Evolutionary conservation across 2,113 vertebrate genomes (phyloP).

Genomic region (Pontoporia blainvillei): DNA sequence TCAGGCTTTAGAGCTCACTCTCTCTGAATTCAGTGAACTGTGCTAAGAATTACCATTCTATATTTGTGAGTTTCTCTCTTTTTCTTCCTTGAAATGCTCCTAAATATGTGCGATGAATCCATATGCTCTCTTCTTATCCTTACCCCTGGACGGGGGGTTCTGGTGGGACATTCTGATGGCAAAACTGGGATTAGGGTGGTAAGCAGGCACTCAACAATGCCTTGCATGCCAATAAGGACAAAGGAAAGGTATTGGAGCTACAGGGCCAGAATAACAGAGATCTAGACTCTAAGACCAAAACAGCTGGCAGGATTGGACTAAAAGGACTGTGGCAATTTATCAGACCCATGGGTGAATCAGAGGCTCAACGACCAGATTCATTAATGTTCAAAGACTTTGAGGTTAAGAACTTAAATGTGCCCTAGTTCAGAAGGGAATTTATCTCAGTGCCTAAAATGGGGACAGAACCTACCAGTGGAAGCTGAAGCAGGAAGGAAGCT

Average conservation of each 20-base stretch:
- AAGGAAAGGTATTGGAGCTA: background rate
- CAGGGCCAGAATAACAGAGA: background rate
- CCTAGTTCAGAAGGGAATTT: background rate
- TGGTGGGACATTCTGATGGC: background rate
- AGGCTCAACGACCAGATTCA: background rate
- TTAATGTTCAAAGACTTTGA: background rate
- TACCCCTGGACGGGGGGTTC: background rate
- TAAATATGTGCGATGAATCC: background rate
- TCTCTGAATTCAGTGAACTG: background rate
- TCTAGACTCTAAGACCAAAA: background rate
- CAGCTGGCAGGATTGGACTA: background rate
- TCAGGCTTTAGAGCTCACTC: background rate
- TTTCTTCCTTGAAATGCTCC: background rate
- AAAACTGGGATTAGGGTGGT: background rate
- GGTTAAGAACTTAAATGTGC: background rate
- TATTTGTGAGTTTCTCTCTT: background rate
- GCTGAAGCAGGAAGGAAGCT: background rate
- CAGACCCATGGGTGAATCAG: background rate
- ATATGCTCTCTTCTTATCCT: background rate
- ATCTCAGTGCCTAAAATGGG: background rate
- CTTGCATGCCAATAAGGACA: background rate
- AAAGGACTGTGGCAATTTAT: background rate
- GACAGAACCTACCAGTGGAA: background rate
- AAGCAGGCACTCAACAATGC: background rate
- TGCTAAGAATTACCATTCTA: background rate